Conservation (phyloP, 1,140 invertebrate genomes). For the Watersipora subatra region DNA sequence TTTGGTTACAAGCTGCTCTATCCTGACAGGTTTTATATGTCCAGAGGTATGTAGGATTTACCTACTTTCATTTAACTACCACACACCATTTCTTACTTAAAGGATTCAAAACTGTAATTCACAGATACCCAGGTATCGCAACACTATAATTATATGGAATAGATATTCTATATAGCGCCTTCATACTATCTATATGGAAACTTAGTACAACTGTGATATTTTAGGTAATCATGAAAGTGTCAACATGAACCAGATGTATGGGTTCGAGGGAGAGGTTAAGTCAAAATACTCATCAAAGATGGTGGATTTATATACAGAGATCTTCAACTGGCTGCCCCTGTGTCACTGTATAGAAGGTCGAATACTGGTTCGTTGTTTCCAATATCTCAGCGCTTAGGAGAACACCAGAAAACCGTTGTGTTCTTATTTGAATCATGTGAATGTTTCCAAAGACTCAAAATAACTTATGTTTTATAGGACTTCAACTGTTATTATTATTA, state of each 20-base stretch:
- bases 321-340: constrained; percentile 93
- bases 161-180: too few relatives aligned
- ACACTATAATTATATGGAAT: too few relatives aligned
- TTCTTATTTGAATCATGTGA: not conserved
- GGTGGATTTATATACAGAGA: constrained; percentile 92
- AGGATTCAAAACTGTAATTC: too few relatives aligned
- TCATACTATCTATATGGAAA: too few relatives aligned
- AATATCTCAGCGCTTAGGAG: not conserved
- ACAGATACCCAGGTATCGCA: too few relatives aligned
- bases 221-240: constrained; percentile 94
- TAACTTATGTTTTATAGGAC: too few relatives aligned
- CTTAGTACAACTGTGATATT: too few relatives aligned
- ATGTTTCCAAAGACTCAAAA: too few relatives aligned
- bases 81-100: too few relatives aligned
- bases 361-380: constrained; percentile 59
- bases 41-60: constrained; percentile 57
- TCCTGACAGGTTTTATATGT: constrained; percentile 94
- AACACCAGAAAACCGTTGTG: too few relatives aligned
- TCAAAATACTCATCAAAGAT: constrained; percentile 77
- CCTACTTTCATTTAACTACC: not conserved
- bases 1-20: constrained; percentile 94
- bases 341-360: constrained; percentile 84
- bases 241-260: constrained; percentile 99
- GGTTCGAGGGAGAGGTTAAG: constrained; percentile 93
- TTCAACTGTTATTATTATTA: not conserved